These are phyloP conservation scores for Acleris literana DNA, from an alignment of 2,888 invertebrate species.

Conservation along the genomic window DNA sequence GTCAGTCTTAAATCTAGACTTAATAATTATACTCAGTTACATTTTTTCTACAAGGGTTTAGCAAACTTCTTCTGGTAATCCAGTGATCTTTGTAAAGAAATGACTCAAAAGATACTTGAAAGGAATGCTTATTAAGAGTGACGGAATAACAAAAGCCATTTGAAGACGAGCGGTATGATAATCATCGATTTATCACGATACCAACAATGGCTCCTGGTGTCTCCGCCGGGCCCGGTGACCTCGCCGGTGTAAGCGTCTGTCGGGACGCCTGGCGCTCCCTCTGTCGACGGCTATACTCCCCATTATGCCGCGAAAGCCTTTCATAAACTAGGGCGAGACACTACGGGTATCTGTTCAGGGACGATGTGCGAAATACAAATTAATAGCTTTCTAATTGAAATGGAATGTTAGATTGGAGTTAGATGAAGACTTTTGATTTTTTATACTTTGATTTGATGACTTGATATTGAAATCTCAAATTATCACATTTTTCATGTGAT, in stretches of 20 bases:
- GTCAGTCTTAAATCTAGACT: no score
- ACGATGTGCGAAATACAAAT: neutral
- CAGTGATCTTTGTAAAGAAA: no score
- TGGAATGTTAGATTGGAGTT: neutral
- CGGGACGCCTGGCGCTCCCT: conserved; percentile 28
- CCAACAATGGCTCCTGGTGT: conserved; percentile 5
- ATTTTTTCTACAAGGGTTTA: no score
- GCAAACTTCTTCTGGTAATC: no score
- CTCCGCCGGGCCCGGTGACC: conserved; percentile 8
- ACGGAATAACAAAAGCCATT: no score
- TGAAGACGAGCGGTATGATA: neutral
- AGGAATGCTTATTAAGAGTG: no score
- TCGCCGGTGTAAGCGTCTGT: neutral
- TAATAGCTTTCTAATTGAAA: neutral
- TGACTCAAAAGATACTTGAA: no score
- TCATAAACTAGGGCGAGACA: conserved; percentile 14
- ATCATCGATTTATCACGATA: conserved; percentile 20
- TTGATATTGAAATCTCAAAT: no score
- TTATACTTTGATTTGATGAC: neutral
- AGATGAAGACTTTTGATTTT: neutral
- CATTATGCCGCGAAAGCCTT: conserved; percentile 10
- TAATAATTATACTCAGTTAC: no score
- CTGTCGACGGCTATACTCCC: conserved; percentile 11
- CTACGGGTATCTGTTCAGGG: conserved; percentile 2
- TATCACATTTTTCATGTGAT: no score